These are phyloP conservation scores for Mobula birostris DNA, from an alignment of 2,113 vertebrate species.

Conservation along the genomic window DNA sequence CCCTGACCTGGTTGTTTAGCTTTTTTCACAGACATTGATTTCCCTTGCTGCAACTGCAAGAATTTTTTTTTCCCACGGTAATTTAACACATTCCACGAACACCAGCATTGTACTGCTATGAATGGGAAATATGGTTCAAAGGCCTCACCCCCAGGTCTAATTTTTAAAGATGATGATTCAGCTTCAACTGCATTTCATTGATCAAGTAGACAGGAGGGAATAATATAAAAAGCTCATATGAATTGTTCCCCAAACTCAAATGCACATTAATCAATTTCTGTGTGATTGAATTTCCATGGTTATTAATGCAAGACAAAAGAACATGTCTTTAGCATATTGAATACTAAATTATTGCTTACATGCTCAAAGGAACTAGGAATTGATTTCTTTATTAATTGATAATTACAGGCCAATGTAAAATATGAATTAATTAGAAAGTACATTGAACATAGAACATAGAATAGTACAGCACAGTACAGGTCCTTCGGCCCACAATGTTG, in stretches of 20 bases:
- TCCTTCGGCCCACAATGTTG: no score
- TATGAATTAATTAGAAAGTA: neutral
- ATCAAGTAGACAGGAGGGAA: neutral
- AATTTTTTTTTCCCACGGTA: no score
- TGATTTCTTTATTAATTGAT: constrained; percentile 11
- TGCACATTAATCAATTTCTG: constrained; percentile 9
- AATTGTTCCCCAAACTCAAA: constrained; percentile 4
- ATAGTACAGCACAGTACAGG: no score
- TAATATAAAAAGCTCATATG: neutral
- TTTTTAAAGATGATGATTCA: neutral
- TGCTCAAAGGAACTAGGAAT: neutral
- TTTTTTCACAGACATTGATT: no score
- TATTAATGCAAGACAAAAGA: neutral
- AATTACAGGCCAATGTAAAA: constrained; percentile 19
- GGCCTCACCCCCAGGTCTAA: neutral
- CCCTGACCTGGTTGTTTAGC: neutral
- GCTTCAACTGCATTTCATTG: neutral
- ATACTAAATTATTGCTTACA: neutral
- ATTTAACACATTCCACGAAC: neutral
- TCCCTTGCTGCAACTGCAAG: no score
- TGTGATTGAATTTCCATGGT: constrained; percentile 24
- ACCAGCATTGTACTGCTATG: neutral
- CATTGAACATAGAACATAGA: no score
- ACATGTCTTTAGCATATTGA: neutral
- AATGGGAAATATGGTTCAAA: neutral